These are phyloP conservation scores for Neodiprion pinetum DNA, from an alignment of 1,140 invertebrate genomes.

Conservation along the genomic window DNA sequence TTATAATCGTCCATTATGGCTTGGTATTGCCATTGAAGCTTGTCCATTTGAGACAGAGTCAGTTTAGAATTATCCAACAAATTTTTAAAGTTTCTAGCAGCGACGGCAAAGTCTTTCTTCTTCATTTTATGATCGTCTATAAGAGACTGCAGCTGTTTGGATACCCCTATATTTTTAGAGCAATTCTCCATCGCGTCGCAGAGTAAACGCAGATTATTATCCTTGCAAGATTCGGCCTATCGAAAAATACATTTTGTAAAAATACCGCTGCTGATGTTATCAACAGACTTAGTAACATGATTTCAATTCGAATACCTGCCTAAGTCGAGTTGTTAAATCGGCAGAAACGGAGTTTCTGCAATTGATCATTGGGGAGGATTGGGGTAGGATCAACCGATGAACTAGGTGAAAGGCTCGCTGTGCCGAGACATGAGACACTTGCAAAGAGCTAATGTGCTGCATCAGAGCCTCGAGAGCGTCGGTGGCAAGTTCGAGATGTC, in stretches of 20 bases:
- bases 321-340: slow-evolving; percentile 17
- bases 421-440: slow-evolving; percentile 28
- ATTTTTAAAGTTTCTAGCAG: slow-evolving; percentile 37
- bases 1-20: slow-evolving; percentile 33
- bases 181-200: slow-evolving; percentile 31
- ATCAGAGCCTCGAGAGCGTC: slow-evolving; percentile 29
- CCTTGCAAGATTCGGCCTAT: slow-evolving; percentile 26
- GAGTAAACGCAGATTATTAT: slow-evolving; percentile 23
- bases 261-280: too few species aligned
- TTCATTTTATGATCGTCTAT: slow-evolving; percentile 30
- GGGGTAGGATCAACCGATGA: slow-evolving; percentile 26
- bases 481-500: slow-evolving; percentile 28
- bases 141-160: slow-evolving; percentile 24
- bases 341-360: not conserved
- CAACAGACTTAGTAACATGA: too few species aligned
- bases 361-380: not conserved
- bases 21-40: slow-evolving; percentile 37
- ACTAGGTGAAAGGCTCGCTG: slow-evolving; percentile 28
- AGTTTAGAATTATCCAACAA: slow-evolving; percentile 32
- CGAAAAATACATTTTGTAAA: not conserved
- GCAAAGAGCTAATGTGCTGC: slow-evolving; percentile 32
- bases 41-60: slow-evolving; percentile 34
- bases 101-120: slow-evolving; percentile 33
- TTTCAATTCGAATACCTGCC: slow-evolving; percentile 25
- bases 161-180: slow-evolving; percentile 21